phyloP scores from a whole-genome alignment of 2,888 invertebrate species.

The Dinocampus coccinellae region DNA sequence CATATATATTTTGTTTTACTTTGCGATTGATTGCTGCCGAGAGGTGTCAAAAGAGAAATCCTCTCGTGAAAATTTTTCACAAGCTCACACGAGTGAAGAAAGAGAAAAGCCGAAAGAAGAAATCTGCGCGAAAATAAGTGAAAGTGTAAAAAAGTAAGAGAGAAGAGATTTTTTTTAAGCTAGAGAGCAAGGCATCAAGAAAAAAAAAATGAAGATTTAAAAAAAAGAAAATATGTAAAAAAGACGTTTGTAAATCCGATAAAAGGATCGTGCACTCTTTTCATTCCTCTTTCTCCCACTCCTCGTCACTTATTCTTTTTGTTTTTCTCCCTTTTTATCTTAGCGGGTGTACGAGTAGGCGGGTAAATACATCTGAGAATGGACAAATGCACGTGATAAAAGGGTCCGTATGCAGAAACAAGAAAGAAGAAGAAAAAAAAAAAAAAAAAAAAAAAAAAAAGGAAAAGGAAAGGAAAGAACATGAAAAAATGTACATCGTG shows the following conservation, averaged over 20 bases:
- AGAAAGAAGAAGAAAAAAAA: conserved; percentile 33
- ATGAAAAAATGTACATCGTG: conserved; percentile 19
- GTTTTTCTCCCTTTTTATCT: conserved; percentile 19
- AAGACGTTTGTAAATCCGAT: conserved; percentile 40
- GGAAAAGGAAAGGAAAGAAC: conserved; percentile 31
- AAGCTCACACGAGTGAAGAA: background rate
- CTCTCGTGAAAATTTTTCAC: conserved; percentile 16
- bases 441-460: conserved; percentile 33
- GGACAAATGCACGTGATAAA: conserved; percentile 45
- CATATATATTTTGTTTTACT: background rate
- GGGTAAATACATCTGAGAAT: conserved; percentile 37
- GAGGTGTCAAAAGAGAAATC: conserved; percentile 29
- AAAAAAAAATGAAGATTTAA: too few relatives aligned
- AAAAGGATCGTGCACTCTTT: conserved; percentile 30
- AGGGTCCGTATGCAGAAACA: conserved; percentile 44
- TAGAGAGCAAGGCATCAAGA: background rate
- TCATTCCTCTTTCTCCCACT: conserved; percentile 13
- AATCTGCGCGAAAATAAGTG: background rate
- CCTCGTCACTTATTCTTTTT: conserved; percentile 10
- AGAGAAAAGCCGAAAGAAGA: background rate
- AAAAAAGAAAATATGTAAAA: conserved; percentile 25
- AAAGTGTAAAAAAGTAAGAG: background rate
- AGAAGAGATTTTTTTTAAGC: conserved; percentile 17
- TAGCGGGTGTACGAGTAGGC: conserved; percentile 26
- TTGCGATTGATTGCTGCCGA: background rate